phyloP scores from a whole-genome alignment of 2,113 vertebrate genomes.

The Pelecanus crispus region DNA sequence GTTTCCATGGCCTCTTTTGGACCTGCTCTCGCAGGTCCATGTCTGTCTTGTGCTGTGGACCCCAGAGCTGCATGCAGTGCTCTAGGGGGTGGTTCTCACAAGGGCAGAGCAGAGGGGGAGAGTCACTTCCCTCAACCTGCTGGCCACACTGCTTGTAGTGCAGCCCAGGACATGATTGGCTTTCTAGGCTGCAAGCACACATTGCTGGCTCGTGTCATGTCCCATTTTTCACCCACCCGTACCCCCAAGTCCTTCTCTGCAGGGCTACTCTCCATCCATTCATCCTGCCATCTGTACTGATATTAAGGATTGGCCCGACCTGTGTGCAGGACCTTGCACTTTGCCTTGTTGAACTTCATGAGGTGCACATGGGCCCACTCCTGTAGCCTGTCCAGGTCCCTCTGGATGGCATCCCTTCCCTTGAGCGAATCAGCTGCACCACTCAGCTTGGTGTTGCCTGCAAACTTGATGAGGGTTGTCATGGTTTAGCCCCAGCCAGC shows the following conservation, averaged over 20 bases:
- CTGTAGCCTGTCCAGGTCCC: neutral
- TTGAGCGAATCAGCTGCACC: accelerated
- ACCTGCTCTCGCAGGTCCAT: neutral
- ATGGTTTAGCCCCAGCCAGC: too few species aligned
- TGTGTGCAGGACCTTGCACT: neutral
- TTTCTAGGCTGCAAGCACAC: neutral
- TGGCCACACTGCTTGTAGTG: neutral
- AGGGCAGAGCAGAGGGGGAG: too few species aligned
- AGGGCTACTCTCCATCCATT: too few species aligned
- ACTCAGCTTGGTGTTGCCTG: neutral
- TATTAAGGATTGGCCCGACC: accelerated
- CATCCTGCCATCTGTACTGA: too few species aligned
- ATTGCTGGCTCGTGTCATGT: accelerated
- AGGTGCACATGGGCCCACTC: accelerated
- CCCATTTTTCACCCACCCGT: neutral
- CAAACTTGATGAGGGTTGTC: neutral
- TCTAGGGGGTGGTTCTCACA: neutral
- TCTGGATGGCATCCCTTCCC: neutral
- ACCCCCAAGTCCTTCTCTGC: accelerated
- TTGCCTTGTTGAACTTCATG: neutral
- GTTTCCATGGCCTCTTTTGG: neutral
- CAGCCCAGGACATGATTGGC: neutral
- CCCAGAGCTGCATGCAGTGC: neutral
- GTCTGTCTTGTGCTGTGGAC: too few species aligned
- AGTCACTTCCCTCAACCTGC: neutral